A percentile compares a stretch with the other conserved stretches of the same genome.
phyloP scores from a whole-genome alignment of 2,888 invertebrate genomes.

The Drosophila robusta region DNA sequence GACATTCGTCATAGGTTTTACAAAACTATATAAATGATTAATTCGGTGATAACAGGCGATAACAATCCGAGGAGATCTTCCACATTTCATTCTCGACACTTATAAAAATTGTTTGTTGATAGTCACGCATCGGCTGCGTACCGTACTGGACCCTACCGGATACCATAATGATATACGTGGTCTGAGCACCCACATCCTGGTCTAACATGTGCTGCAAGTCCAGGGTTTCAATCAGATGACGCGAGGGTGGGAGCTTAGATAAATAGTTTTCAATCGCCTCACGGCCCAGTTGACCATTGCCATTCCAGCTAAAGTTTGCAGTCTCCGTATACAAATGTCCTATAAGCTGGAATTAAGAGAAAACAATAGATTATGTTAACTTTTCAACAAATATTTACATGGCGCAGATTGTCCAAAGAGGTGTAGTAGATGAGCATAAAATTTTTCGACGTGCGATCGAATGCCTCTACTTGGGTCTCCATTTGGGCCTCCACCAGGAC shows the following conservation, averaged over 20 bases:
- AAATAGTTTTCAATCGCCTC: constrained; percentile 94
- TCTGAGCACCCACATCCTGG: constrained; percentile 90
- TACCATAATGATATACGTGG: constrained; percentile 93
- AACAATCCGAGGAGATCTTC: constrained; percentile 89
- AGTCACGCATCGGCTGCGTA: constrained; percentile 87
- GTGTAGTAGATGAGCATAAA: constrained; percentile 89
- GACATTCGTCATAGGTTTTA: no score
- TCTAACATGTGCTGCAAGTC: constrained; percentile 95
- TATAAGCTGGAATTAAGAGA: constrained; percentile 87
- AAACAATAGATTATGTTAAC: neutral
- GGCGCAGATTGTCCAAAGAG: constrained; percentile 88
- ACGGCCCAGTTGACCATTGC: constrained; percentile 92
- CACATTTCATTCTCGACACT: constrained; percentile 96
- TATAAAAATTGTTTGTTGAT: constrained; percentile 94
- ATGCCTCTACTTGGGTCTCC: no score
- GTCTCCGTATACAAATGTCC: constrained; percentile 93
- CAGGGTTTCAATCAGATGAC: constrained; percentile 87
- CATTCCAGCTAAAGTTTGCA: constrained; percentile 95
- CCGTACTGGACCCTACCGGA: constrained; percentile 93
- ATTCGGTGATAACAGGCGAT: neutral
- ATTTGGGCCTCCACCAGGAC: no score
- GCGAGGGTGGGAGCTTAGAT: constrained; percentile 92
- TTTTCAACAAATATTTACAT: neutral
- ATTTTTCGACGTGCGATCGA: no score
- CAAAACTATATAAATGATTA: no score